Evolutionary conservation across 1,140 invertebrate species (phyloP), one percentile per base, ranked within the genome.

Genomic region (Drosophila rhopaloa): DNA sequence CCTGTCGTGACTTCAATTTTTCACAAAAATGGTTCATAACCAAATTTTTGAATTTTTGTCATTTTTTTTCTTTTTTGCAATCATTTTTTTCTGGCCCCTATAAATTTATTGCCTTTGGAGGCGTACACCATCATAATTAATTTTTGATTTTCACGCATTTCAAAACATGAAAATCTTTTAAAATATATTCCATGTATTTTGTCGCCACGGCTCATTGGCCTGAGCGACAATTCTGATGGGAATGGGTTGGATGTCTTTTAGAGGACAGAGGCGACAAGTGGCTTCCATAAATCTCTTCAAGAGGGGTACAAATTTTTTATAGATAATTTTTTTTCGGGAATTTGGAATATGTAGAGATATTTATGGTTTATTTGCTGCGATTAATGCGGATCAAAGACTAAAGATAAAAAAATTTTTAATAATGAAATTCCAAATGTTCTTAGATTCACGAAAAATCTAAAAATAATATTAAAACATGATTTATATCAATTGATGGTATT

Each of bases 61-160:
- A 13, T 51, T 35, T 44, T 43, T 13, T 53, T 24, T 77, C 66
- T 8, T 57, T 62, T 77, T 38, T 76, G 70, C 65, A 73, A 80
- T 67, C 62, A 83, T 89, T 77, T 82, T 5, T 61, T 63, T 67
- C 46, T 77, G 46, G 55, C 63, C 44, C 56, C 76, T 56, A 59
- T 11, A 62, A 88, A 86, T 86, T 86, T 86, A 86, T 86, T 89
- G 84, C 76, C 76, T 75, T 81, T 62, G 68, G 61, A 82, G 75
- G 63, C 79, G 83, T 67, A 51, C 67, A 88, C 40, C 81, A 85
- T 79, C 63, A 88, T 88, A 88, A 89, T 88, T 89, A 88, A 88
- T 84, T 63, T 89, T 67, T 80, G 65, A 84, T 88, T 58, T 81
- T 76, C 46, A 72, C 72, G 75, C 67, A 59, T 70, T 47, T 61